Percentiles rank a stretch among this genome's conserved stretches.
Evolutionary conservation across 2,888 invertebrate species (phyloP).

Genomic region (Exocentrus adspersus): DNA sequence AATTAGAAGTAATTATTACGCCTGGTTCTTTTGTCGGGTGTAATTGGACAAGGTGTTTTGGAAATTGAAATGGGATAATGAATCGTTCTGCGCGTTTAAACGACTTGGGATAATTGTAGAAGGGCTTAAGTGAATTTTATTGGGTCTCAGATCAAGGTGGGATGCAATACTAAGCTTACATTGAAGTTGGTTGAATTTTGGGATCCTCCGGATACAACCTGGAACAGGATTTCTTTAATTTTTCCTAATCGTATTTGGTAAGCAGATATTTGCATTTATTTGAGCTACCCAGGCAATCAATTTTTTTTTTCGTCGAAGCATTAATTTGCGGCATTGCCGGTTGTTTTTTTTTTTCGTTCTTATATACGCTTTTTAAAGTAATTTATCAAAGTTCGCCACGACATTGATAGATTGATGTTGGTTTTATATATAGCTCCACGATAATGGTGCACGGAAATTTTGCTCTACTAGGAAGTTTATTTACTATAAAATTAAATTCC

Average conservation of each 20-base stretch:
- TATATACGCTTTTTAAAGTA: not conserved
- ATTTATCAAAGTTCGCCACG: constrained; percentile 1
- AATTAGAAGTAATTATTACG: not conserved
- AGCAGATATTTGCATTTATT: too few relatives aligned
- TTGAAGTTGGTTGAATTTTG: too few relatives aligned
- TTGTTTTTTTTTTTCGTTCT: not conserved
- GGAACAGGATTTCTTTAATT: too few relatives aligned
- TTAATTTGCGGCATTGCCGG: not conserved
- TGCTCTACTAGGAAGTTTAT: not conserved
- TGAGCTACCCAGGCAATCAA: too few relatives aligned
- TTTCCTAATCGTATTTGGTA: too few relatives aligned
- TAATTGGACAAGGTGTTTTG: not conserved
- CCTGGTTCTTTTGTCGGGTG: not conserved
- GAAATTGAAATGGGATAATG: too few relatives aligned
- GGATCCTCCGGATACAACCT: too few relatives aligned
- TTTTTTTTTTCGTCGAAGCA: not conserved
- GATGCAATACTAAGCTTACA: too few relatives aligned
- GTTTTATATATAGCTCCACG: not conserved
- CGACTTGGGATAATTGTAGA: too few relatives aligned
- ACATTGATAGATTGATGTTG: not conserved
- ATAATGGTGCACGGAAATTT: not conserved
- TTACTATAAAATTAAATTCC: not conserved
- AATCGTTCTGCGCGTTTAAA: too few relatives aligned
- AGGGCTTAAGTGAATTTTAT: too few relatives aligned
- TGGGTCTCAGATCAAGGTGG: too few relatives aligned